Evolutionary conservation across 2,888 invertebrate genomes (phyloP).

Genomic region (Synanthedon andrenaeformis): DNA sequence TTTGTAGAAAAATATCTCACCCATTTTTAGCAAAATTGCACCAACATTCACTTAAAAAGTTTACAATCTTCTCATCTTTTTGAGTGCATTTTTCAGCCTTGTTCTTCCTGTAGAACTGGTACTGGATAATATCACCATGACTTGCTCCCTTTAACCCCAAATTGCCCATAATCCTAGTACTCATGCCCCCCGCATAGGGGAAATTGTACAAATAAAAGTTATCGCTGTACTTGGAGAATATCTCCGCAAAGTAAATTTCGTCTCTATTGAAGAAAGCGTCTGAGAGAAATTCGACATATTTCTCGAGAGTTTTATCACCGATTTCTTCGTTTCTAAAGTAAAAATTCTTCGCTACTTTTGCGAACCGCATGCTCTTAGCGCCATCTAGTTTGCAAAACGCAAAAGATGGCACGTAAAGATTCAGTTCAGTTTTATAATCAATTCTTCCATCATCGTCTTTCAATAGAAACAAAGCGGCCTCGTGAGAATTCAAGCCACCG

Average conservation of each 20-base stretch:
- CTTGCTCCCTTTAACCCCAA: constrained; percentile 39
- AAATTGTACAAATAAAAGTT: constrained; percentile 36
- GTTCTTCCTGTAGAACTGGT: constrained; percentile 40
- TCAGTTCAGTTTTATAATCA: constrained; percentile 29
- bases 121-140: constrained; percentile 50
- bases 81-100: constrained; percentile 27
- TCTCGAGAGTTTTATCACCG: constrained; percentile 14
- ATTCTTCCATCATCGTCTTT: constrained; percentile 27
- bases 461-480: constrained; percentile 38
- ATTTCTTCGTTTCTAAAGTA: constrained; percentile 32
- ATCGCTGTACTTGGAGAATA: constrained; percentile 19
- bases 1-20: constrained; percentile 22
- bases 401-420: constrained; percentile 34
- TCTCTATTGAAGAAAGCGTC: constrained; percentile 40
- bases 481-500: constrained; percentile 30
- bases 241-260: constrained; percentile 26
- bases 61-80: constrained; percentile 28
- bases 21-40: constrained; percentile 47
- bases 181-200: constrained; percentile 38
- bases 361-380: constrained; percentile 15
- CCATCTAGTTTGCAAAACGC: constrained; percentile 19
- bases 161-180: constrained; percentile 35
- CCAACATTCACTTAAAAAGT: constrained; percentile 37
- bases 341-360: constrained; percentile 21
- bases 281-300: constrained; percentile 33